Conservation (phyloP, 1,140 invertebrate species). For the Littorina saxatilis region DNA sequence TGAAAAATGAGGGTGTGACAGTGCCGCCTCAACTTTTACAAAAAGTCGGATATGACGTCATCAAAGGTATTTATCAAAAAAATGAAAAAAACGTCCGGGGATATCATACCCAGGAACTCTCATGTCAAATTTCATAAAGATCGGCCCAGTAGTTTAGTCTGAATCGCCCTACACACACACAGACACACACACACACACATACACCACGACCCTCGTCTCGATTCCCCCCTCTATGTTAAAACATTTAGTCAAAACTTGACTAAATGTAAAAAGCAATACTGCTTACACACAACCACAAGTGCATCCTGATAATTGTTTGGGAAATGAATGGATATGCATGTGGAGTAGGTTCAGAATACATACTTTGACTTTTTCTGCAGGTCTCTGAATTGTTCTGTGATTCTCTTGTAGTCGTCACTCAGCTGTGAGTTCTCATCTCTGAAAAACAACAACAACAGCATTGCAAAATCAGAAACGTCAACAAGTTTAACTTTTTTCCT, state of each 20-base stretch:
- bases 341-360: constrained; percentile 6
- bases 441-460: constrained; percentile 22
- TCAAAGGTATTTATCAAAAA: too few relatives aligned
- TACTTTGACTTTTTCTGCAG: constrained; percentile 75
- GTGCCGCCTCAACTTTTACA: too few relatives aligned
- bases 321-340: background rate
- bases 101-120: too few relatives aligned
- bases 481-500: too few relatives aligned
- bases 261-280: background rate
- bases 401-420: constrained; percentile 74
- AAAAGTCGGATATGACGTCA: too few relatives aligned
- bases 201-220: too few relatives aligned
- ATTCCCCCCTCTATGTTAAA: too few relatives aligned
- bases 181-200: constrained; percentile 12
- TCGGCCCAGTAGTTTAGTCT: too few relatives aligned
- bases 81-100: too few relatives aligned
- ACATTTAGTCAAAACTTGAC: background rate
- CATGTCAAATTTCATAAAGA: too few relatives aligned
- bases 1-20: too few relatives aligned
- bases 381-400: constrained; percentile 74
- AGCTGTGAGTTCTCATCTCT: constrained; percentile 73
- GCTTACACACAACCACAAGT: background rate
- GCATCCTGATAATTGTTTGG: background rate
- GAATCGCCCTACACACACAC: background rate
- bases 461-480: too few relatives aligned